Evolutionary conservation across 2,113 vertebrate genomes (phyloP).

Genomic region (Mungos mungo): DNA sequence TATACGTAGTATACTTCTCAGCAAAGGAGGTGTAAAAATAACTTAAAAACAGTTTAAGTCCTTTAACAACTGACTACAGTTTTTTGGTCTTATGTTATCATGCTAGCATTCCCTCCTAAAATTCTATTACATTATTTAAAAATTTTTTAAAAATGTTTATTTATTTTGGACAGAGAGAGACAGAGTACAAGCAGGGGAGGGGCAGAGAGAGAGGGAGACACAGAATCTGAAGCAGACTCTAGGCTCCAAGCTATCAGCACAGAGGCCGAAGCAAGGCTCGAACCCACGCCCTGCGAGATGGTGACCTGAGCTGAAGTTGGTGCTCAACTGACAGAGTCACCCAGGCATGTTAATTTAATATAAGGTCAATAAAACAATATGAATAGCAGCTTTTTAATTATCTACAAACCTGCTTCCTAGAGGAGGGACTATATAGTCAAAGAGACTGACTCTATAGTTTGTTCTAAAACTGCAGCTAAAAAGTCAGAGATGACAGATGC

Average conservation of each 20-base stretch:
- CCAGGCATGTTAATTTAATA: neutral
- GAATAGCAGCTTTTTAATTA: neutral
- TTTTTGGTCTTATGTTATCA: slow-evolving; percentile 36
- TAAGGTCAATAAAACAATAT: neutral
- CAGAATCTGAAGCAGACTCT: neutral
- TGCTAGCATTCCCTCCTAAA: neutral
- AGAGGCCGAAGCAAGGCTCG: neutral
- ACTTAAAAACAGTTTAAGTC: slow-evolving; percentile 48
- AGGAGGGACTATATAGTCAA: neutral
- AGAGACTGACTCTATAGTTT: neutral
- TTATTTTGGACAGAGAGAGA: neutral
- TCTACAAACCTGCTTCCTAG: neutral
- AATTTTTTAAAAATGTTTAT: neutral
- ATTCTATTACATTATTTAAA: neutral
- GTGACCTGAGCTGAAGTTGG: neutral
- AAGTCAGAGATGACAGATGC: neutral
- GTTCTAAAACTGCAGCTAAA: neutral
- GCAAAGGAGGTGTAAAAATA: neutral
- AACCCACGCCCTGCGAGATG: neutral
- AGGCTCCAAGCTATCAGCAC: too few species aligned
- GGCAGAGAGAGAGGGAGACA: neutral
- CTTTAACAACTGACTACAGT: neutral
- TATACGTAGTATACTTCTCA: neutral
- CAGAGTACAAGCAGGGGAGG: neutral
- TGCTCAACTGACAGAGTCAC: neutral